A percentile compares a stretch with the other conserved stretches of the same genome.
phyloP scores from a whole-genome alignment of 2,888 invertebrate species.

The Tortricodes alternella region DNA sequence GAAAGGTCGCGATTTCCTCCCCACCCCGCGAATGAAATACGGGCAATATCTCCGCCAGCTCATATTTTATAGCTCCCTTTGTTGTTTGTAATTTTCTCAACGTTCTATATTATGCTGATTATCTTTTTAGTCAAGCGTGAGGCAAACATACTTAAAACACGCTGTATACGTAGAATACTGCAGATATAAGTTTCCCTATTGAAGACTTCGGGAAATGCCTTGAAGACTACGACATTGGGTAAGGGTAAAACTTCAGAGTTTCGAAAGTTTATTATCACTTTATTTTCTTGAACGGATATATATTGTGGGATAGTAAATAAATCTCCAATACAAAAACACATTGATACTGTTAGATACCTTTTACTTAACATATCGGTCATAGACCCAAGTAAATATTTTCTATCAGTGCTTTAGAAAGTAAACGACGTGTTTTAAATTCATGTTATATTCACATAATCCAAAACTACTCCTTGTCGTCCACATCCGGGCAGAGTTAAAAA shows the following conservation, averaged over 20 bases:
- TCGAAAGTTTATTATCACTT: no score
- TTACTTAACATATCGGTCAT: no score
- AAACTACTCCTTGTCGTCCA: no score
- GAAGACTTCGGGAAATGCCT: not conserved
- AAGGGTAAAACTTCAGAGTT: not conserved
- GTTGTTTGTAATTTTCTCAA: conserved; percentile 30
- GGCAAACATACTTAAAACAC: conserved; percentile 18
- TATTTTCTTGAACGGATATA: no score
- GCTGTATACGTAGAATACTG: conserved; percentile 3
- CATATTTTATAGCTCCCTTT: conserved; percentile 29
- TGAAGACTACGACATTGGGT: not conserved
- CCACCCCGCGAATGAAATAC: conserved; percentile 21
- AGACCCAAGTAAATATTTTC: no score
- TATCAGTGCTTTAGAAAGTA: no score
- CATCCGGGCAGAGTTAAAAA: no score
- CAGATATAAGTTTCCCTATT: not conserved
- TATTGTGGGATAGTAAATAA: no score
- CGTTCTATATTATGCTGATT: conserved; percentile 25
- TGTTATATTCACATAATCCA: no score
- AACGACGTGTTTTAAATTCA: no score
- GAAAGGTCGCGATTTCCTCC: conserved; percentile 54
- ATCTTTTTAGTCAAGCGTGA: conserved; percentile 19
- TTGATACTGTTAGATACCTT: no score
- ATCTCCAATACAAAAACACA: no score
- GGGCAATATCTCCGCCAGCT: conserved; percentile 27